These are phyloP conservation scores for Oreortyx pictus DNA, from an alignment of 2,797 vertebrate species.

Conservation along the genomic window DNA sequence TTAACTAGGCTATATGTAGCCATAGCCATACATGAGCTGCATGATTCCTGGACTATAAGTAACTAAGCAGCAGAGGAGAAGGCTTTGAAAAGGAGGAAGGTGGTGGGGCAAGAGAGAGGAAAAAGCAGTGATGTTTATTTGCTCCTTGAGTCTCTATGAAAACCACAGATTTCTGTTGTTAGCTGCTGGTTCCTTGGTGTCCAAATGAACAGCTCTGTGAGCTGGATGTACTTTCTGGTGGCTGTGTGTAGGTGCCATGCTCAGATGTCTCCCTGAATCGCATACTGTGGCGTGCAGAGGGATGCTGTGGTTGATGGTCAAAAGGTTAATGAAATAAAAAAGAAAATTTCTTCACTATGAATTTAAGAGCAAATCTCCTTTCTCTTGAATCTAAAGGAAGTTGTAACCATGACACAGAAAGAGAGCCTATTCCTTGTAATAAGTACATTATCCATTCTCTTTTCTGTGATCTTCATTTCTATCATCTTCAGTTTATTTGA, in stretches of 20 bases:
- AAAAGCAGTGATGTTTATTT: neutral
- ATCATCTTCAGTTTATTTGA: neutral
- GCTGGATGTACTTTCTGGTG: neutral
- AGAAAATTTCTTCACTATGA: neutral
- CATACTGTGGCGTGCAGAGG: neutral
- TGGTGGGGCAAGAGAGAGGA: neutral
- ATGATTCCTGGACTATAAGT: neutral
- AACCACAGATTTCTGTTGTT: neutral
- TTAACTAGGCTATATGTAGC: neutral
- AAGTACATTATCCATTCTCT: neutral
- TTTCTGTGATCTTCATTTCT: neutral
- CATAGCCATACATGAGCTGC: neutral
- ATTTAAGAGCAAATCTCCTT: neutral
- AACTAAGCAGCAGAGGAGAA: neutral
- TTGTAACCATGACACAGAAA: neutral
- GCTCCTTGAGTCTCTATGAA: neutral
- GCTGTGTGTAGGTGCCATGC: accelerated
- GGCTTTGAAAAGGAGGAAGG: neutral
- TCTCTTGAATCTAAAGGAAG: neutral
- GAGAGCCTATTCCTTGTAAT: neutral
- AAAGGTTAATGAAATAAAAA: neutral
- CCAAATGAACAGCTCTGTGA: neutral
- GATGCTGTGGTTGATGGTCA: neutral
- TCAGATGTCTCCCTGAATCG: neutral
- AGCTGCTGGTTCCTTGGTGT: neutral